Percentiles rank a stretch among this genome's conserved stretches.
phyloP scores from a whole-genome alignment of 2,113 vertebrate genomes.

The Corynorhinus townsendii region DNA sequence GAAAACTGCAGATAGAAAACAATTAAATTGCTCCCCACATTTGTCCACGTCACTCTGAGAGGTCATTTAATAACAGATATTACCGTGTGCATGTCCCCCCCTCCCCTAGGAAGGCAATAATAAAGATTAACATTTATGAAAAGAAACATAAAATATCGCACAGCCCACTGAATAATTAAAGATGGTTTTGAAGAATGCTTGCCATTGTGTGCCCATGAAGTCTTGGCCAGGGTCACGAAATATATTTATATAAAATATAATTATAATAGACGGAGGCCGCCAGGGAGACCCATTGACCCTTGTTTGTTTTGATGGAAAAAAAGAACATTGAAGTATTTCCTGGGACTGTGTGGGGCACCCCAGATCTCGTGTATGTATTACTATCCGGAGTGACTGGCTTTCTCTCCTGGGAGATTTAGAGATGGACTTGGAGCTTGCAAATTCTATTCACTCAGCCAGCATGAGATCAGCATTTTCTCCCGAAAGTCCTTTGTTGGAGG shows the following conservation, averaged over 20 bases:
- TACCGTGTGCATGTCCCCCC: slow-evolving; percentile 39
- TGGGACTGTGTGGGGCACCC: neutral
- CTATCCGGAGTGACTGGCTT: neutral
- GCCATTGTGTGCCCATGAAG: slow-evolving; percentile 72
- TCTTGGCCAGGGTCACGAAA: slow-evolving; percentile 73
- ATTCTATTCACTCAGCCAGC: neutral
- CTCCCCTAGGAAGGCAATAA: slow-evolving; percentile 74
- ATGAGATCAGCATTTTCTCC: slow-evolving; percentile 47
- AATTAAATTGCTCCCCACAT: slow-evolving; percentile 82
- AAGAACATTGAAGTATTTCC: slow-evolving; percentile 55
- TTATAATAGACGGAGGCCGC: slow-evolving; percentile 72
- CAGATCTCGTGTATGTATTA: neutral
- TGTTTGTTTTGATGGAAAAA: slow-evolving; percentile 66
- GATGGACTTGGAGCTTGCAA: slow-evolving; percentile 17
- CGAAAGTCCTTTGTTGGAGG: slow-evolving; percentile 54
- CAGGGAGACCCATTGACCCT: slow-evolving; percentile 69
- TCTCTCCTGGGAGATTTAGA: neutral
- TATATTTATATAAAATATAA: slow-evolving; percentile 77
- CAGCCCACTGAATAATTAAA: slow-evolving; percentile 86
- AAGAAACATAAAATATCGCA: slow-evolving; percentile 82
- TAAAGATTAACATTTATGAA: slow-evolving; percentile 86
- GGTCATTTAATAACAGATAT: slow-evolving; percentile 85
- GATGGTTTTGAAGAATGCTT: slow-evolving; percentile 80
- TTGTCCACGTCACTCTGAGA: slow-evolving; percentile 79
- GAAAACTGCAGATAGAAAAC: slow-evolving; percentile 85